Base-by-base conservation (phyloP, 2,113 vertebrate species). In the Ciconia boyciana region DNA sequence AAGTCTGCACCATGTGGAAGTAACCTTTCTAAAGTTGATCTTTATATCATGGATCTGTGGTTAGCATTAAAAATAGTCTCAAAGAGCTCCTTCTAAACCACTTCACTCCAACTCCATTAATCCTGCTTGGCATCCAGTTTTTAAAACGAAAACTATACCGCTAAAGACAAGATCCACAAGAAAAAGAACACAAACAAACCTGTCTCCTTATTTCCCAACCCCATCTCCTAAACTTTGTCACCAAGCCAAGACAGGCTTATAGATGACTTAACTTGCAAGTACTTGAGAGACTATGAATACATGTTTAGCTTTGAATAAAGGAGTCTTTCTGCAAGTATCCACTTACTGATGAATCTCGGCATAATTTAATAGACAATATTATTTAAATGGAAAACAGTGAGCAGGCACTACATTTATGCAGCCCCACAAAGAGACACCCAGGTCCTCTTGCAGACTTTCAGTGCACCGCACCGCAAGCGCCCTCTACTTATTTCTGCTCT, bases 211-310 rank as follows among this genome's bases (percentile, higher is more conserved):
- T 69, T 91, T 85, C 66, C 49, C 41, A 83, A 72, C 20, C 36
- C 79, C 13, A 18, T 48, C 31, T 87, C 34, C 62, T 65, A 89
- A 88, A 54, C 22, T 48, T 46, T 83, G 55, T 81, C 43, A 2
- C 46, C 25, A 65, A 69, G 90, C 49, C 90, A 95, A 85, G 66
- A 79, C 78, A 80, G 25, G n/a, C 52, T 91, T 93, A 76, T 6
- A 91, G 65, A 72, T 55, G 87, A 91, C 41, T 71, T 92, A 86
- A 89, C 77, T 54, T 93, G 87, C 75, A 94, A 76, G 75, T 79
- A 85, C 78, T 83, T 83, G 75, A 93, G 52, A 91, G 44, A 60
- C 78, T 65, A 66, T 21, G 52, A 95, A 89, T 58, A 77, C 55
- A 46, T 25, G 44, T 64, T 89, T 66, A 74, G 39, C 34, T 93